These are phyloP conservation scores for Scaptomyza hsui DNA, from an alignment of 1,140 invertebrate genomes.

Conservation along the genomic window DNA sequence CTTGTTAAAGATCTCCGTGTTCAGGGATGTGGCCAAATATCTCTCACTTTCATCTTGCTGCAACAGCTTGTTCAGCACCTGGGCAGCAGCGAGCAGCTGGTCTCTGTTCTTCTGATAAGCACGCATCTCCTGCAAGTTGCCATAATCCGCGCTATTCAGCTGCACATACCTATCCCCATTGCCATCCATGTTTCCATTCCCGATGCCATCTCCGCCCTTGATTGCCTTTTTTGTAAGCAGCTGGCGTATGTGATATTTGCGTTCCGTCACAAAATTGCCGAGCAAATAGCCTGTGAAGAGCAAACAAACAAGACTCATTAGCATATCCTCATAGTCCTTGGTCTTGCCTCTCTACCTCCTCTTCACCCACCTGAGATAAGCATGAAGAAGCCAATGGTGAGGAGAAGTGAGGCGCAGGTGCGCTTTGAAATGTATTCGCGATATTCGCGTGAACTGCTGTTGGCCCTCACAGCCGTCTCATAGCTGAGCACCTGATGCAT, in stretches of 20 bases:
- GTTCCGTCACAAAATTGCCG: constrained; percentile 80
- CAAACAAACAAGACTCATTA: constrained; percentile 58
- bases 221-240: constrained; percentile 67
- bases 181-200: constrained; percentile 8
- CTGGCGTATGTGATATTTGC: constrained; percentile 79
- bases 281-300: constrained; percentile 73
- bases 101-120: constrained; percentile 74
- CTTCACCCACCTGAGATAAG: constrained; percentile 75
- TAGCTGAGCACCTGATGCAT: constrained; percentile 84
- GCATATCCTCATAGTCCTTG: constrained; percentile 19
- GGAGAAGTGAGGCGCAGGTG: constrained; percentile 77
- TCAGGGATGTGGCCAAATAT: constrained; percentile 75
- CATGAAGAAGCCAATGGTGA: constrained; percentile 82
- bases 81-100: constrained; percentile 62
- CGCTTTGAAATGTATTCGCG: constrained; percentile 81
- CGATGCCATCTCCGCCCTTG: constrained; percentile 32
- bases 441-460: constrained; percentile 71
- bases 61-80: constrained; percentile 67
- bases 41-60: constrained; percentile 71
- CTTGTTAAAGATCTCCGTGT: constrained; percentile 79
- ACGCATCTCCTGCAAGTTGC: constrained; percentile 69
- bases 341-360: background rate
- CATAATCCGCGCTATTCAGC: constrained; percentile 68
- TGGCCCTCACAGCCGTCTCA: constrained; percentile 82
- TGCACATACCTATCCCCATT: constrained; percentile 49